Conservation (phyloP, 2,797 vertebrate species). For the Pipistrellus pipistrellus region DNA sequence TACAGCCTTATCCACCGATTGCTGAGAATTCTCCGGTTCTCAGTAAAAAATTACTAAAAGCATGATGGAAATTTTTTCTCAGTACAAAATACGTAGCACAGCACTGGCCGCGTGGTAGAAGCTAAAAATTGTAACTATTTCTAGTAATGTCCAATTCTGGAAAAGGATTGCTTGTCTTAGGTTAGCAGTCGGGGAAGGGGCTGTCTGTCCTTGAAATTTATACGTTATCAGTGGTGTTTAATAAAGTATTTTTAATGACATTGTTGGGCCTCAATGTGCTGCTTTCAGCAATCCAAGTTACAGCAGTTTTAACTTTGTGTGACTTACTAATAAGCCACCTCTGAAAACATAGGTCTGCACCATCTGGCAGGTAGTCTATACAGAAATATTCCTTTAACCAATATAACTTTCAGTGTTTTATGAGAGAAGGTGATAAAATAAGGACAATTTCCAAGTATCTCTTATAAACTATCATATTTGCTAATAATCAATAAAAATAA, state of each 20-base stretch:
- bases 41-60: not conserved
- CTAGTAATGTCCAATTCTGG: not conserved
- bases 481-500: constrained; percentile 11
- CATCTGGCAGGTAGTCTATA: not conserved
- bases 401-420: not conserved
- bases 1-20: fast-evolving
- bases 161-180: not conserved
- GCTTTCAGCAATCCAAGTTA: not conserved
- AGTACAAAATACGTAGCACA: not conserved
- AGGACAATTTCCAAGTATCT: not conserved
- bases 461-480: not conserved
- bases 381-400: not conserved
- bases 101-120: not conserved
- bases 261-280: not conserved
- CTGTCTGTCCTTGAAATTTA: not conserved
- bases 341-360: not conserved
- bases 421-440: not conserved
- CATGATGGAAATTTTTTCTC: not conserved
- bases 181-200: not conserved
- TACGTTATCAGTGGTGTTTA: not conserved
- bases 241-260: not conserved
- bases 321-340: not conserved
- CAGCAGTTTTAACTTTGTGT: not conserved
- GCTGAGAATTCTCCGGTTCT: constrained; percentile 15
- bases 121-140: not conserved